These are phyloP conservation scores for Ochlodes sylvanus DNA, from an alignment of 2,888 invertebrate species.

Conservation along the genomic window DNA sequence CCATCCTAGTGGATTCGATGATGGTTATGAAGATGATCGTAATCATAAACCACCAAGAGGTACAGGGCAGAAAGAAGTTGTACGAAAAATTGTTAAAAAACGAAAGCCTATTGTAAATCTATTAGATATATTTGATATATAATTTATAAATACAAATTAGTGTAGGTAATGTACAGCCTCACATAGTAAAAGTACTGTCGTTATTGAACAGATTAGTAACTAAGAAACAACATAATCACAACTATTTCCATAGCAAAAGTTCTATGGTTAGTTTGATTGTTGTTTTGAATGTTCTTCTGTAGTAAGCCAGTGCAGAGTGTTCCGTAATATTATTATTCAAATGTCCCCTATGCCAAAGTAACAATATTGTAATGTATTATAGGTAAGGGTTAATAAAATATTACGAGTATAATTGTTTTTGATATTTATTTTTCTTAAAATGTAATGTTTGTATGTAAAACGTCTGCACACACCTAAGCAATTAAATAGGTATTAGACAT, in stretches of 20 bases:
- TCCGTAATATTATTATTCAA: conserved; percentile 19
- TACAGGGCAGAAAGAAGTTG: conserved; percentile 50
- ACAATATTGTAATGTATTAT: conserved; percentile 22
- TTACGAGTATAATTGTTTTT: conserved; percentile 15
- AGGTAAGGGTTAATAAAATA: conserved; percentile 32
- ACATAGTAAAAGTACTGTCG: conserved; percentile 29
- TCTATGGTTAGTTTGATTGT: conserved; percentile 35
- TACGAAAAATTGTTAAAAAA: conserved; percentile 73
- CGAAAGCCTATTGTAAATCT: conserved; percentile 71
- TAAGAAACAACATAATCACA: conserved; percentile 28
- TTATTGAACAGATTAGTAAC: conserved; percentile 18
- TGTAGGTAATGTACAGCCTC: conserved; percentile 46
- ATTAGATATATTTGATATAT: conserved; percentile 78
- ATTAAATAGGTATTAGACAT: no score
- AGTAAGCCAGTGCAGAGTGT: conserved; percentile 25
- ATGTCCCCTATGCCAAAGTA: conserved; percentile 20
- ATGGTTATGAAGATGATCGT: conserved; percentile 62
- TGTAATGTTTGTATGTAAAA: no score
- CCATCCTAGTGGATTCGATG: conserved; percentile 57
- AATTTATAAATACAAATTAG: conserved; percentile 68
- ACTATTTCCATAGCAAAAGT: conserved; percentile 23
- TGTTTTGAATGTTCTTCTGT: conserved; percentile 31
- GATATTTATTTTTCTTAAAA: background rate
- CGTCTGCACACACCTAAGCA: no score
- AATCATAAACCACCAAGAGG: conserved; percentile 57